Percentiles rank a stretch among this genome's conserved stretches.
phyloP scores from a whole-genome alignment of 2,888 invertebrate species.

The Apamea sordens region DNA sequence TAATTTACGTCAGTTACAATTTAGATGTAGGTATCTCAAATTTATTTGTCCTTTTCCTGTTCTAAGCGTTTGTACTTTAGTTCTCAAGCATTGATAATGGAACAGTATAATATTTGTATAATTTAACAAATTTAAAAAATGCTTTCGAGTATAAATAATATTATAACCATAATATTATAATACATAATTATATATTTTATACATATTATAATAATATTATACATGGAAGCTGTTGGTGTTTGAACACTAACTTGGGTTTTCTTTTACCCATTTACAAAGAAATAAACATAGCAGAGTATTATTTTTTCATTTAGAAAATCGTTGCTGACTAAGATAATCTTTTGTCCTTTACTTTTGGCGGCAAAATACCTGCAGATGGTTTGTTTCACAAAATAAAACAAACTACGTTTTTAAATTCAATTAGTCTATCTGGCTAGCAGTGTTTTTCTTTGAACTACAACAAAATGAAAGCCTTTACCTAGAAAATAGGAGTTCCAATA shows the following conservation, averaged over 20 bases:
- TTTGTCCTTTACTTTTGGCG: background rate
- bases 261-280: background rate
- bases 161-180: too few species aligned
- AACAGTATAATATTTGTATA: background rate
- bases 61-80: constrained; percentile 6
- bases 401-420: background rate
- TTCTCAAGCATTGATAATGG: background rate
- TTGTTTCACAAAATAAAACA: background rate
- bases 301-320: too few species aligned
- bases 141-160: background rate
- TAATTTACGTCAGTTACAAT: constrained; percentile 35
- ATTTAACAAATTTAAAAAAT: background rate
- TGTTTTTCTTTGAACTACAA: constrained; percentile 10
- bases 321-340: too few species aligned
- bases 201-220: too few species aligned
- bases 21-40: constrained; percentile 21
- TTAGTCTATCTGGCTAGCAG: background rate
- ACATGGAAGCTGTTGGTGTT: background rate
- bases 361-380: background rate
- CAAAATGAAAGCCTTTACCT: constrained; percentile 15
- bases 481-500: constrained; percentile 18
- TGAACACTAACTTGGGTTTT: background rate
- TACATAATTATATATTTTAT: too few species aligned
- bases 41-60: constrained; percentile 25
- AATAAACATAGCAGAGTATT: background rate